phyloP scores from a whole-genome alignment of 2,888 invertebrate species.

The Drosophila parthenogenetica region DNA sequence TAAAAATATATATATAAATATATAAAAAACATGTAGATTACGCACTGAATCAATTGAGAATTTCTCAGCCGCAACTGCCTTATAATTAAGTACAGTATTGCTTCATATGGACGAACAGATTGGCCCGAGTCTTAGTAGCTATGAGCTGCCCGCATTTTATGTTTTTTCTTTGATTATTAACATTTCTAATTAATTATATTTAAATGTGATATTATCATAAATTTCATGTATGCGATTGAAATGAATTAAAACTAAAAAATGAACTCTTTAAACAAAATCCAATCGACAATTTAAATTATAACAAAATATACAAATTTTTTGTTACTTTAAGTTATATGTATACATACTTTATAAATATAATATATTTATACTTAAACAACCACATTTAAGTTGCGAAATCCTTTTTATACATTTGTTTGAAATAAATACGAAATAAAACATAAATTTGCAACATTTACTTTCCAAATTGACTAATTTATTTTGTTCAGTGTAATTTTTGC shows the following conservation, averaged over 20 bases:
- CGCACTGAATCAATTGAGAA: conserved; percentile 42
- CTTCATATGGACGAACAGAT: conserved; percentile 46
- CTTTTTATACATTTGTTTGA: conserved; percentile 45
- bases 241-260: conserved; percentile 18
- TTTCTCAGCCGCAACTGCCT: conserved; percentile 69
- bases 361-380: conserved; percentile 37
- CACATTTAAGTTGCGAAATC: conserved; percentile 42
- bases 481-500: no score
- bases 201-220: conserved; percentile 79
- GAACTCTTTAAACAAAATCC: conserved; percentile 14
- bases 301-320: conserved; percentile 46
- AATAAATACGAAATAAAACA: conserved; percentile 46
- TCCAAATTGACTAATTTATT: no score
- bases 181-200: conserved; percentile 65
- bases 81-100: conserved; percentile 74
- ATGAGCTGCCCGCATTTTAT: conserved; percentile 50
- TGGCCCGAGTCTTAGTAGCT: conserved; percentile 53
- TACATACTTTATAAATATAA: conserved; percentile 28
- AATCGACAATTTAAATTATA: conserved; percentile 28
- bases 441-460: no score
- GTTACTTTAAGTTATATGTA: conserved; percentile 44
- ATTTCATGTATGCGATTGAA: conserved; percentile 58
- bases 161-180: conserved; percentile 47
- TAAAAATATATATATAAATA: conserved; percentile 6
- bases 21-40: conserved; percentile 14